Evolutionary conservation across 2,113 vertebrate genomes (phyloP).

Genomic region (Ochotona curzoniae): DNA sequence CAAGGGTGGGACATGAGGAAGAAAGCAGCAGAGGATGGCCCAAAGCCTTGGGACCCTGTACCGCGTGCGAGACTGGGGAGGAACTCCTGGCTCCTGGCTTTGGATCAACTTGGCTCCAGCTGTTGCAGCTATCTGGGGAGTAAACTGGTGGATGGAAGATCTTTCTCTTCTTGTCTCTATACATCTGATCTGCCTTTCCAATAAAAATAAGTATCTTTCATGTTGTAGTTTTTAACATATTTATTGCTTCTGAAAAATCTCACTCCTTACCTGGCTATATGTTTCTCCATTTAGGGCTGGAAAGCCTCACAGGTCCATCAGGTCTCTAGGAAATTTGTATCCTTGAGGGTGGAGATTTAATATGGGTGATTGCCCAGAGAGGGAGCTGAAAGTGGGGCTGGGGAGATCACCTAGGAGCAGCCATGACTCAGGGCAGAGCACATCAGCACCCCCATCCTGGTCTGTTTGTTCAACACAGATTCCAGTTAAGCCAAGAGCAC

Average conservation of each 20-base stretch:
- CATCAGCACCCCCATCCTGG: fast-evolving
- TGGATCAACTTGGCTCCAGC: too few species aligned
- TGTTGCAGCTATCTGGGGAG: too few species aligned
- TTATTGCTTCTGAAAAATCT: background rate
- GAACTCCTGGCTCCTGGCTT: too few species aligned
- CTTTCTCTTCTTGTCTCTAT: too few species aligned
- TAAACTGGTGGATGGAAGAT: too few species aligned
- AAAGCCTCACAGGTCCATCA: background rate
- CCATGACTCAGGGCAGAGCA: background rate
- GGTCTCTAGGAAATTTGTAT: background rate
- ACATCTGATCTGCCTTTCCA: too few species aligned
- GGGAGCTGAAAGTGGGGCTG: background rate
- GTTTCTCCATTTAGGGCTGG: background rate
- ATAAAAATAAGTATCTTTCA: too few species aligned
- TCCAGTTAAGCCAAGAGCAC: background rate
- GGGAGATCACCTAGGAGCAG: background rate
- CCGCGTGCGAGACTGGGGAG: too few species aligned
- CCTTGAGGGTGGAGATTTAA: background rate
- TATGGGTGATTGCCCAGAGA: background rate
- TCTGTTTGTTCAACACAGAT: too few species aligned
- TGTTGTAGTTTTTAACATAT: background rate
- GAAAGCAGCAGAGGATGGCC: too few species aligned
- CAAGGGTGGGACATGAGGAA: too few species aligned
- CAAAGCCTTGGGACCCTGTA: too few species aligned
- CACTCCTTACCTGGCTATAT: background rate